These are phyloP conservation scores for Tetanocera ferruginea DNA, from an alignment of 2,888 invertebrate genomes.

Conservation along the genomic window DNA sequence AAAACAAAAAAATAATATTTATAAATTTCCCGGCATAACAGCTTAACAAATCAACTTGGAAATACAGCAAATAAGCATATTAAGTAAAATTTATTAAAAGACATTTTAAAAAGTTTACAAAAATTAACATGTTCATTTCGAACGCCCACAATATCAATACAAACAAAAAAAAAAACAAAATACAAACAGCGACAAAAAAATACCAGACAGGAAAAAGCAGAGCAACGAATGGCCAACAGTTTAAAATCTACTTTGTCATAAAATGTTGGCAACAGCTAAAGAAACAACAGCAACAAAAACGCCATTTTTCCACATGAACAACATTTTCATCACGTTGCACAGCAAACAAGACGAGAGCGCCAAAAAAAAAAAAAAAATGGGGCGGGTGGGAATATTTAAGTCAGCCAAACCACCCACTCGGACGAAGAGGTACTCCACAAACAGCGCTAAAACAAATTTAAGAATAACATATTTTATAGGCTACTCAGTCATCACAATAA, in stretches of 20 bases:
- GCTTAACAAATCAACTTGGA: background rate
- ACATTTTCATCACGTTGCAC: background rate
- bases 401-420: background rate
- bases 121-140: slow-evolving; percentile 23
- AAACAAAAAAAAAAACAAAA: background rate
- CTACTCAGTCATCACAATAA: background rate
- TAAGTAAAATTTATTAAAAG: slow-evolving; percentile 9
- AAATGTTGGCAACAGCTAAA: slow-evolving; percentile 54
- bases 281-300: slow-evolving; percentile 14
- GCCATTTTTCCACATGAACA: background rate
- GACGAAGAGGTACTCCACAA: background rate
- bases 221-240: slow-evolving; percentile 46
- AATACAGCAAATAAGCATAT: background rate
- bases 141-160: slow-evolving; percentile 9
- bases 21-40: no score
- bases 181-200: background rate
- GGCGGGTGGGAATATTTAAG: background rate
- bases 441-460: background rate
- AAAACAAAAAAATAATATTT: no score
- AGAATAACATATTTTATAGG: background rate
- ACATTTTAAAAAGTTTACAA: background rate
- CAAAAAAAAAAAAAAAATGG: background rate
- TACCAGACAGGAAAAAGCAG: background rate
- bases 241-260: slow-evolving; percentile 59
- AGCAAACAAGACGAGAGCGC: background rate